Evolutionary conservation across 2,888 invertebrate genomes (phyloP).

Genomic region (Rotaria sp.): DNA sequence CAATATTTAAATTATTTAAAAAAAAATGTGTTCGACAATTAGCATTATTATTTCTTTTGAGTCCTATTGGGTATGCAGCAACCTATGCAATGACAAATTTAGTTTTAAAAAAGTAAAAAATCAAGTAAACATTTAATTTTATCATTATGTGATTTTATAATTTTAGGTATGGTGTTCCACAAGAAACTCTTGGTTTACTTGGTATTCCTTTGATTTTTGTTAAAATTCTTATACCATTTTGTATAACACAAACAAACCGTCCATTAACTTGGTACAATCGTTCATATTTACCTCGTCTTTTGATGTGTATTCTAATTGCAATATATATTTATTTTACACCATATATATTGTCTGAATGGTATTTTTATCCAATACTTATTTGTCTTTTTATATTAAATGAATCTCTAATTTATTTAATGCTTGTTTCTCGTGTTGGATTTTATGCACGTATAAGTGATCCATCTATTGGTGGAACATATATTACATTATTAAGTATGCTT

Average conservation of each 20-base stretch:
- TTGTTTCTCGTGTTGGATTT: slow-evolving; percentile 59
- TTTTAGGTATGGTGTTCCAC: neutral
- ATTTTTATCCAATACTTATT: neutral
- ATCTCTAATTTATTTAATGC: neutral
- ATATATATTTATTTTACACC: neutral
- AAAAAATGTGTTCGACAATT: neutral
- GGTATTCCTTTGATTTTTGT: neutral
- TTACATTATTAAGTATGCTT: slow-evolving; percentile 92
- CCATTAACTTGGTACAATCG: neutral
- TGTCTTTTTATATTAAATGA: neutral
- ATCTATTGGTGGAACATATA: slow-evolving; percentile 91
- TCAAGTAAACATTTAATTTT: neutral
- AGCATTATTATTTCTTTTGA: neutral
- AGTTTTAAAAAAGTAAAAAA: neutral
- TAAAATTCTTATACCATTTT: neutral
- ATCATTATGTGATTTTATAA: neutral
- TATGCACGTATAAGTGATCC: slow-evolving; percentile 89
- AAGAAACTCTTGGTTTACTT: neutral
- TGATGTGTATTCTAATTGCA: neutral
- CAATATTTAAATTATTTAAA: neutral
- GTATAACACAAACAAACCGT: neutral
- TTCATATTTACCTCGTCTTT: neutral
- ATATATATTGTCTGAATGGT: neutral
- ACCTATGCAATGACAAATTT: neutral
- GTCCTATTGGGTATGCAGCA: neutral